Conservation (phyloP, 2,113 vertebrate species). For the Cettia cetti region DNA sequence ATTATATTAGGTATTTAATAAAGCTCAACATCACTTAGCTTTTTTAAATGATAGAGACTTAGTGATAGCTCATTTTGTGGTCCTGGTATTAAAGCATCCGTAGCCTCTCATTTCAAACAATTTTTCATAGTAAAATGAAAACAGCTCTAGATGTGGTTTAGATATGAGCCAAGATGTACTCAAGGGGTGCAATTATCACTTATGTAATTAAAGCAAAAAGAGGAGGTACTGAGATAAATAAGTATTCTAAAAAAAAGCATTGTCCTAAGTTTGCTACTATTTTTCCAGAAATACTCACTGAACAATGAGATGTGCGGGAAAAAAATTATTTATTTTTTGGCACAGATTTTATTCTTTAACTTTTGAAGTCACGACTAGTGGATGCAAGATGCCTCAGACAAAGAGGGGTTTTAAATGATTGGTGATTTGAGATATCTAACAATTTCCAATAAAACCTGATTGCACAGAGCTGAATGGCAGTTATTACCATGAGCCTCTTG, state of each 20-base stretch:
- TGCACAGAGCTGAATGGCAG: not conserved
- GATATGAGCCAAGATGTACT: not conserved
- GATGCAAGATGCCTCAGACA: not conserved
- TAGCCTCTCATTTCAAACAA: not conserved
- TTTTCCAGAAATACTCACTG: not conserved
- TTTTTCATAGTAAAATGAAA: not conserved
- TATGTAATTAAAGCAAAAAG: not conserved
- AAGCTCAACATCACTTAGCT: not conserved
- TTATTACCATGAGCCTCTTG: not conserved
- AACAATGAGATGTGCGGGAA: not conserved
- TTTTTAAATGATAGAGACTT: not conserved
- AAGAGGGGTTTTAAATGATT: not conserved
- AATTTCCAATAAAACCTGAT: not conserved
- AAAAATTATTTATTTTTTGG: not conserved
- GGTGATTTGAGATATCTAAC: not conserved
- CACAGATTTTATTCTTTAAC: not conserved
- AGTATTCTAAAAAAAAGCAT: not conserved
- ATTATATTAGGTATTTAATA: not conserved
- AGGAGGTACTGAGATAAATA: not conserved
- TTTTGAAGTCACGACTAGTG: not conserved
- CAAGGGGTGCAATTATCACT: conserved; percentile 29
- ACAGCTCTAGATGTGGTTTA: not conserved
- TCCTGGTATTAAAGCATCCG: not conserved
- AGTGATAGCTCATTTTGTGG: not conserved
- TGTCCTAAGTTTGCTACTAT: not conserved